These are phyloP conservation scores for Drosophila crucigera DNA, from an alignment of 2,888 invertebrate species.

Conservation along the genomic window DNA sequence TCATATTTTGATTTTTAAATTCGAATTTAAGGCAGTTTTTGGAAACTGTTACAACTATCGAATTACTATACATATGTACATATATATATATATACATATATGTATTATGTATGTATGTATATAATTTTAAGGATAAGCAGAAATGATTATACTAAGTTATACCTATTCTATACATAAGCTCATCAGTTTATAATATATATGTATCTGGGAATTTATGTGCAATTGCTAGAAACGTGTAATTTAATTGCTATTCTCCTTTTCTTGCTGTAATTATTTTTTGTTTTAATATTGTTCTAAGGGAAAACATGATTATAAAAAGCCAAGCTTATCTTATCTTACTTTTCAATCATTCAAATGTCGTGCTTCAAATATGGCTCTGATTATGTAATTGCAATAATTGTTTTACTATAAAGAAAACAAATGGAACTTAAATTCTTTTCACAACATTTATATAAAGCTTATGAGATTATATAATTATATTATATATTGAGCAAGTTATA, in stretches of 20 bases:
- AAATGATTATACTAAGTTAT: not conserved
- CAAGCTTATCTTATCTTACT: not conserved
- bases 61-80: not conserved
- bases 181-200: not conserved
- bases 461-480: not conserved
- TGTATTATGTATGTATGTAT: not conserved
- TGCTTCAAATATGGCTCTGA: not conserved
- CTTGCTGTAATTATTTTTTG: not conserved
- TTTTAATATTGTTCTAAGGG: not conserved
- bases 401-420: not conserved
- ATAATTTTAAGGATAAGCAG: slow-evolving; percentile 1
- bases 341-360: not conserved
- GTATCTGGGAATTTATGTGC: not conserved
- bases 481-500: not conserved
- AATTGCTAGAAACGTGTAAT: not conserved
- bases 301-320: not conserved
- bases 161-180: not conserved
- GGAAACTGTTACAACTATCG: slow-evolving; percentile 5
- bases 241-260: not conserved
- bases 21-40: not conserved
- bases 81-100: not conserved
- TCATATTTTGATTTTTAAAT: not conserved
- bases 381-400: not conserved
- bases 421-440: not conserved
- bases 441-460: not conserved